A percentile compares a stretch with the other conserved stretches of the same genome.
phyloP scores from a whole-genome alignment of 2,113 vertebrate species.

The Reinhardtius hippoglossoides region DNA sequence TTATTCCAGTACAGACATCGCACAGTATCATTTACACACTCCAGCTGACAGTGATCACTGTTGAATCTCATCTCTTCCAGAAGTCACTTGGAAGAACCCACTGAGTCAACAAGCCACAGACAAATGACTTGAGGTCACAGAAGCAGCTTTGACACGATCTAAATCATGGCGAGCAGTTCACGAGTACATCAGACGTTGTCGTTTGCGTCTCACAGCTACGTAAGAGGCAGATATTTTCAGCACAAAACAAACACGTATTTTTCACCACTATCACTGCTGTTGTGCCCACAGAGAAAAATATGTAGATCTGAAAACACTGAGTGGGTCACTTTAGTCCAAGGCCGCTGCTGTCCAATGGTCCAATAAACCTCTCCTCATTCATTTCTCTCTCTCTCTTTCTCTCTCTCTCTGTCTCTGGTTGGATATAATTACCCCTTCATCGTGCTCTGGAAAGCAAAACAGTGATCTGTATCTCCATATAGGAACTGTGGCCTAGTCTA shows the following conservation, averaged over 20 bases:
- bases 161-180: conserved; percentile 41
- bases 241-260: background rate
- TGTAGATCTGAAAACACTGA: conserved; percentile 26
- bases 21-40: conserved; percentile 7
- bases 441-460: conserved; percentile 67
- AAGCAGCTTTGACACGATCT: conserved; percentile 11
- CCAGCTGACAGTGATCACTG: conserved; percentile 11
- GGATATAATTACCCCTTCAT: conserved; percentile 70
- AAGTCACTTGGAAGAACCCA: conserved; percentile 23
- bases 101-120: conserved; percentile 39
- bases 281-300: conserved; percentile 9
- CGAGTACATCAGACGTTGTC: background rate
- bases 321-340: background rate
- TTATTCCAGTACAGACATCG: background rate
- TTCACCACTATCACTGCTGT: background rate
- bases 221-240: background rate
- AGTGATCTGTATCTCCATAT: conserved; percentile 74
- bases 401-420: conserved; percentile 30
- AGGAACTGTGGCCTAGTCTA: conserved; percentile 72
- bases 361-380: background rate
- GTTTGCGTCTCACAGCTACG: conserved; percentile 34
- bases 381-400: background rate
- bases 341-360: background rate
- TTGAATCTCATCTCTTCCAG: conserved; percentile 22
- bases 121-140: conserved; percentile 25